A percentile compares a stretch with the other conserved stretches of the same genome.
Conservation (phyloP, 2,113 vertebrate genomes). For the Daboia siamensis region DNA sequence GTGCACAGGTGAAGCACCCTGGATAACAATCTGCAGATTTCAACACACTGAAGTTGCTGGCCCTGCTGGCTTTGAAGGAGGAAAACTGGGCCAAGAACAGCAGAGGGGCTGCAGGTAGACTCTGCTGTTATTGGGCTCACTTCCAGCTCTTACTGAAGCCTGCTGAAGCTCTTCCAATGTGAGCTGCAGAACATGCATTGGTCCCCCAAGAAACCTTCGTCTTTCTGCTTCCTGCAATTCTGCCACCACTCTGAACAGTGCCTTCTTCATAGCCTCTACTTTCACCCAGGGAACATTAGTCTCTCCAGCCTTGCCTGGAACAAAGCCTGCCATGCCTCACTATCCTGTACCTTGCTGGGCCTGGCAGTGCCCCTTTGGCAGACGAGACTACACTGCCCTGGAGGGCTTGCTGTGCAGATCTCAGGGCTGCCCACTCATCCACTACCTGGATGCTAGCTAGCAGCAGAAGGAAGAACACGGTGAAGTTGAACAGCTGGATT, state of each 20-base stretch:
- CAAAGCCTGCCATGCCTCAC: background rate
- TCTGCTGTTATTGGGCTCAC: background rate
- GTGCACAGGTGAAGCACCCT: background rate
- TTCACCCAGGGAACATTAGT: background rate
- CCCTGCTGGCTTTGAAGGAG: background rate
- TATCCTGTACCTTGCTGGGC: background rate
- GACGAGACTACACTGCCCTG: background rate
- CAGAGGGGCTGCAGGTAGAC: background rate
- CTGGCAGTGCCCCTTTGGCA: background rate
- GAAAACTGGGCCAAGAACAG: background rate
- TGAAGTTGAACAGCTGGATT: background rate
- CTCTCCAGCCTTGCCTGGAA: background rate
- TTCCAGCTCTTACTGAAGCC: background rate
- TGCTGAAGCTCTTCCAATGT: background rate
- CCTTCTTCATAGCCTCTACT: background rate
- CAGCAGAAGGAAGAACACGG: background rate
- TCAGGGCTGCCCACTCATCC: background rate
- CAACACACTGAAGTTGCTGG: background rate
- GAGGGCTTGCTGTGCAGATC: background rate
- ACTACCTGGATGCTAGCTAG: background rate
- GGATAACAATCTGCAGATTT: background rate
- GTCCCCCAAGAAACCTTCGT: background rate
- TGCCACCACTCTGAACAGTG: background rate
- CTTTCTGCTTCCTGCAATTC: background rate
- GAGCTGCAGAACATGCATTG: background rate